These are phyloP conservation scores for Drosophila subobscura DNA, from an alignment of 1,140 invertebrate species.

Conservation along the genomic window DNA sequence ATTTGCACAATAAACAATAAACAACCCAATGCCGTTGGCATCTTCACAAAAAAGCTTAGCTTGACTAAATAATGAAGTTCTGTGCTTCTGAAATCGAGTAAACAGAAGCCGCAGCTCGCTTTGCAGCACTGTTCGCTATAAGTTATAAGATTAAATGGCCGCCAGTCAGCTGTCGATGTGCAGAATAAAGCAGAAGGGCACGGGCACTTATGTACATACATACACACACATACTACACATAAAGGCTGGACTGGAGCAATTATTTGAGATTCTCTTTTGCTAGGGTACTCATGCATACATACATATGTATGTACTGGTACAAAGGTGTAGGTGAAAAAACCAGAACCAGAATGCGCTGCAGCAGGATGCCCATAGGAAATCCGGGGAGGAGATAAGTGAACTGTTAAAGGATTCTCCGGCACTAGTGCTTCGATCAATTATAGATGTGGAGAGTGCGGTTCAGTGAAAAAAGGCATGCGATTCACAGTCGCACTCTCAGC, in stretches of 20 bases:
- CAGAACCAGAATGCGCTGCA: constrained; percentile 38
- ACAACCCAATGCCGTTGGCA: not conserved
- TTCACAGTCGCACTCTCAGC: not conserved
- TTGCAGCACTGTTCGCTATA: constrained; percentile 16
- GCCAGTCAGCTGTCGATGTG: constrained; percentile 46
- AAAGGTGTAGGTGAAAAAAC: constrained; percentile 42
- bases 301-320: constrained; percentile 7
- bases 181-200: constrained; percentile 17
- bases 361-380: constrained; percentile 21
- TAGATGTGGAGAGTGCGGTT: constrained; percentile 20
- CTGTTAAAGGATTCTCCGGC: constrained; percentile 35
- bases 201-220: too few species aligned
- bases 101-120: constrained; percentile 19
- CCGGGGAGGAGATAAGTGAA: constrained; percentile 5
- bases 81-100: not conserved
- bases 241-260: constrained; percentile 27
- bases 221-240: too few species aligned
- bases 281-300: constrained; percentile 24
- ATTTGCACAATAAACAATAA: too few species aligned
- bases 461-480: constrained; percentile 12
- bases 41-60: not conserved
- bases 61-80: too few species aligned
- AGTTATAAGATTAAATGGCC: constrained; percentile 26
- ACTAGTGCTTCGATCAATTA: constrained; percentile 48
- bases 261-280: constrained; percentile 32